Evolutionary conservation across 92 coral and sea anemone species (phyloP), one percentile per base, ranked within the genome.

Genomic region (Paramuricea clavata): DNA sequence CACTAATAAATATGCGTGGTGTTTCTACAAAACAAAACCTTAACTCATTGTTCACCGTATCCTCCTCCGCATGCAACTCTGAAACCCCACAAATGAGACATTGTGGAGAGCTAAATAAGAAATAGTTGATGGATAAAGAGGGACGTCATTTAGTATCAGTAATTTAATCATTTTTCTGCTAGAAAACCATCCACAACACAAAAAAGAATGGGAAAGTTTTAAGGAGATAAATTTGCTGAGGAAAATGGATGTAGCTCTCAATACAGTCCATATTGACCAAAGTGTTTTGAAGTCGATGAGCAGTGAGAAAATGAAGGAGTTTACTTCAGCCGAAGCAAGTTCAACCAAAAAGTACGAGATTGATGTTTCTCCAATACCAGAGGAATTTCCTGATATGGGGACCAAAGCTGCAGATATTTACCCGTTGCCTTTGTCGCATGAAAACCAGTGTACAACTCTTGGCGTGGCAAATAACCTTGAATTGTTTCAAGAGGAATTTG

Each of bases 381-480:
- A 19, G 8, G 89, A 86, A 33, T 77, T 76, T 22, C 79, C 83
- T 16, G 77, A 76, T 47, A 76, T 79, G 50, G 86, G 67, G 15
- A 25, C 16, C 2, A 87, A 87, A 43, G 67, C 42, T 49, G 72
- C 90, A 0, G 15, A 5, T 2, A 80, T 87, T 1, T 87, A 65
- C 42, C 90, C 90, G 1, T 77, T 87, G 60, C n/a, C n/a, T n/a
- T n/a, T n/a, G n/a, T n/a, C n/a, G n/a, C n/a, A n/a, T n/a, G n/a
- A n/a, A n/a, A n/a, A 87, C 81, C 86, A 87, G 72, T 80, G 90
- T 36, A 65, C 90, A 0, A 87, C 80, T 12, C 33, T 87, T 56
- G 90, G 90, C 4, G 81, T 87, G 8, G 90, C 86, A 0, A 87
- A 86, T 27, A 87, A 87, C 28, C 69, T 87, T 26, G 90, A 87